phyloP scores from a whole-genome alignment of 2,888 invertebrate genomes.

The Apotomis capreana region DNA sequence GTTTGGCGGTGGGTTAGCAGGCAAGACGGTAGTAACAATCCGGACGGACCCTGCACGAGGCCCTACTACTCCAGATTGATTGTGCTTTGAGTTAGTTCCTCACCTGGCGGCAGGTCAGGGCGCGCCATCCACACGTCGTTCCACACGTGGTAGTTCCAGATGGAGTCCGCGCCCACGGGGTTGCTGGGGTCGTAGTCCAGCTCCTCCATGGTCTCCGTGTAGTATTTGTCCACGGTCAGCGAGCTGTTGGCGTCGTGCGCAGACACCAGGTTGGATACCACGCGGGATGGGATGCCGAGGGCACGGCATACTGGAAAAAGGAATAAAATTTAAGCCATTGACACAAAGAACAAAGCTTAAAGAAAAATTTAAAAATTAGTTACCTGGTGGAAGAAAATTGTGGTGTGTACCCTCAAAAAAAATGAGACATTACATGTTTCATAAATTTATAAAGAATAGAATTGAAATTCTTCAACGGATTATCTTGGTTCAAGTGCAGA shows the following conservation, averaged over 20 bases:
- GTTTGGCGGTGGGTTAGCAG: too few species aligned
- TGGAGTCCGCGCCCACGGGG: constrained; percentile 87
- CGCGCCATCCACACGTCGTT: constrained; percentile 94
- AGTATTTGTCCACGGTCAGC: constrained; percentile 91
- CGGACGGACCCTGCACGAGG: too few species aligned
- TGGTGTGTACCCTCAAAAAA: too few species aligned
- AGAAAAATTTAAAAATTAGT: too few species aligned
- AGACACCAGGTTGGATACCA: constrained; percentile 92
- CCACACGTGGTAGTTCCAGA: constrained; percentile 96
- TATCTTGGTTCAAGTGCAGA: too few species aligned
- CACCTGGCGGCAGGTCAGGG: constrained; percentile 87
- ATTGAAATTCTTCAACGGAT: too few species aligned
- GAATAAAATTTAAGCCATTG: not conserved
- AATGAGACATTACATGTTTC: too few species aligned
- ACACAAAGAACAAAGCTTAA: too few species aligned
- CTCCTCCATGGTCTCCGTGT: constrained; percentile 85
- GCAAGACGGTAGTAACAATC: too few species aligned
- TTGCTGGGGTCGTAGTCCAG: constrained; percentile 87
- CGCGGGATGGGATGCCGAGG: constrained; percentile 90
- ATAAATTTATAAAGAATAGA: too few species aligned
- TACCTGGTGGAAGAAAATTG: too few species aligned
- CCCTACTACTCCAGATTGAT: too few species aligned
- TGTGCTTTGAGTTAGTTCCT: constrained; percentile 21
- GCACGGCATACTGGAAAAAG: constrained; percentile 87
- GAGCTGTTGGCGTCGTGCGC: constrained; percentile 93